Evolutionary conservation across 2,113 vertebrate species (phyloP).

Genomic region (Scytalopus superciliaris): DNA sequence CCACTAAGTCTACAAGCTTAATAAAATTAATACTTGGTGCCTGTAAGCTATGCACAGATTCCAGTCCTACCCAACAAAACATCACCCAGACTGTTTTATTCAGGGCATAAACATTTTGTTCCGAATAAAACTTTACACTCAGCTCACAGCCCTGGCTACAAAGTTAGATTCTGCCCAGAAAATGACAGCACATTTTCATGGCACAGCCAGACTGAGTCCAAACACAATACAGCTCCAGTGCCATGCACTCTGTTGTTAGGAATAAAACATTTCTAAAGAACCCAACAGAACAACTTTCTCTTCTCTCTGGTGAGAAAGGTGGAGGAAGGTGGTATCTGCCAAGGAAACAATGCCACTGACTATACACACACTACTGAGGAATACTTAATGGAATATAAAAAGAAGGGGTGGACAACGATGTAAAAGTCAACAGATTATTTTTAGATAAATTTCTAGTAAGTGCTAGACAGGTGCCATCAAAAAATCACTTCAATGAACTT

Average conservation of each 20-base stretch:
- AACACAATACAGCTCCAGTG: neutral
- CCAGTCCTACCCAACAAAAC: neutral
- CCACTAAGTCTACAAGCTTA: neutral
- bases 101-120: conserved; percentile 18
- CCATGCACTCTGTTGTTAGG: neutral
- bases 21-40: neutral
- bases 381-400: neutral
- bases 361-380: neutral
- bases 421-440: neutral
- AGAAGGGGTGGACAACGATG: rapidly evolving
- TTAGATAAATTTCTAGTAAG: neutral
- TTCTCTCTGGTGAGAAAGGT: neutral
- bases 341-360: neutral
- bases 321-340: neutral
- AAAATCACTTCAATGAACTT: neutral
- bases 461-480: neutral
- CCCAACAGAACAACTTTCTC: neutral
- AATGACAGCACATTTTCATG: neutral
- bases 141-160: neutral
- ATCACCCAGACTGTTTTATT: neutral
- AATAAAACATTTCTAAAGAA: neutral
- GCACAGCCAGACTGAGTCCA: neutral
- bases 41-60: neutral
- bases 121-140: neutral
- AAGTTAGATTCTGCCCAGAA: neutral